Conservation (phyloP, 2,113 vertebrate genomes). For the Willisornis vidua region DNA sequence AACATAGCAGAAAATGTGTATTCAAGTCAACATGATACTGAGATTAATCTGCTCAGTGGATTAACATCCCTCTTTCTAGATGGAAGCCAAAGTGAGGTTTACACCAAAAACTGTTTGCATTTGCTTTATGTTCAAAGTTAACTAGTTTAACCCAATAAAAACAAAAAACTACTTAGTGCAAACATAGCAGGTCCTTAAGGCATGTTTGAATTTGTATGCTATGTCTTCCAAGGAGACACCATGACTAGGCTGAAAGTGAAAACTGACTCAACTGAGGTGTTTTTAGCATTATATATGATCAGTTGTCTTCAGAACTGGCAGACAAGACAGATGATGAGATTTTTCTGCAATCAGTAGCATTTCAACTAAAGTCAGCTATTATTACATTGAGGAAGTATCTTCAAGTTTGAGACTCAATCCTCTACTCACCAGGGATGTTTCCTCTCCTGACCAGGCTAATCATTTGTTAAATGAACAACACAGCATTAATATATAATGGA, state of each 20-base stretch:
- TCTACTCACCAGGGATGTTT: not conserved
- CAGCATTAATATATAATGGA: not conserved
- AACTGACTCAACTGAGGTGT: not conserved
- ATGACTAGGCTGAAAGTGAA: not conserved
- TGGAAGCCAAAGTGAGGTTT: not conserved
- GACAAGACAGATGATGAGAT: not conserved
- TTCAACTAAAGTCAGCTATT: not conserved
- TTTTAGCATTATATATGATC: not conserved
- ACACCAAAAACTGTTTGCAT: not conserved
- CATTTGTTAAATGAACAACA: not conserved
- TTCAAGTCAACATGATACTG: not conserved
- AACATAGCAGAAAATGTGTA: not conserved
- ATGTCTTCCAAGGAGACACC: not conserved
- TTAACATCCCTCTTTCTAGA: not conserved
- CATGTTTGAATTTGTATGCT: not conserved
- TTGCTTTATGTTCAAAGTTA: not conserved
- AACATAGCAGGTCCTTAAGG: not conserved
- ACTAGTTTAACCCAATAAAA: not conserved
- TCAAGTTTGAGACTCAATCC: rapidly evolving
- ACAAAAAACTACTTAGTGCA: not conserved
- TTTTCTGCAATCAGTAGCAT: not conserved
- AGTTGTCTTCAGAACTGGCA: not conserved
- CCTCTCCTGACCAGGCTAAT: not conserved
- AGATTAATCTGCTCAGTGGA: not conserved
- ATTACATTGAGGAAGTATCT: not conserved